These are phyloP conservation scores for Pasiphila rectangulata DNA, from an alignment of 2,888 invertebrate genomes.

Conservation along the genomic window DNA sequence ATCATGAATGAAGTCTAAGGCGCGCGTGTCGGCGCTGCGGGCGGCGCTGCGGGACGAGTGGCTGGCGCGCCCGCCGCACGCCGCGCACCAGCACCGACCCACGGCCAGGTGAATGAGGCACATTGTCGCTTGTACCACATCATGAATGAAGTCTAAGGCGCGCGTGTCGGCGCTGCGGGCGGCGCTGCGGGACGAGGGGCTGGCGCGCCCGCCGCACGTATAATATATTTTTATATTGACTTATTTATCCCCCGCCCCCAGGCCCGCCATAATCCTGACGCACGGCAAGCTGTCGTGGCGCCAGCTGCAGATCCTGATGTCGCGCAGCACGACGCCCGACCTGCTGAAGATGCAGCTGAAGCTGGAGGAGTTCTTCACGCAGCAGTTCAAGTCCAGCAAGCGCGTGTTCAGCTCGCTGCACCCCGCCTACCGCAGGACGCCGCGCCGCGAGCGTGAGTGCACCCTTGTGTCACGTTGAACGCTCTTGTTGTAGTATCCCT, in stretches of 20 bases:
- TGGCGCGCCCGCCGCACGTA: slow-evolving; percentile 34
- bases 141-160: no score
- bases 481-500: no score
- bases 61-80: slow-evolving; percentile 55
- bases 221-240: no score
- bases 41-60: slow-evolving; percentile 93
- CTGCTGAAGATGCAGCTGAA: slow-evolving; percentile 98
- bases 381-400: slow-evolving; percentile 97
- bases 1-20: no score
- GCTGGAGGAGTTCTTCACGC: slow-evolving; percentile 98
- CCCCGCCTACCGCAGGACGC: slow-evolving; percentile 54
- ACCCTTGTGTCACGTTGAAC: no score
- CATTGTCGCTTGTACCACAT: slow-evolving; percentile 89
- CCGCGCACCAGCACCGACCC: slow-evolving; percentile 33
- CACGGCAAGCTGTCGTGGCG: slow-evolving; percentile 97
- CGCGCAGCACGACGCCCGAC: slow-evolving; percentile 97
- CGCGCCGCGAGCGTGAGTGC: slow-evolving; percentile 57
- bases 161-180: slow-evolving; percentile 91
- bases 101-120: slow-evolving; percentile 33
- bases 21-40: slow-evolving; percentile 90
- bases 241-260: no score
- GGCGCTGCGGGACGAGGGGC: slow-evolving; percentile 92
- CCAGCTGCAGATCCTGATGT: slow-evolving; percentile 96
- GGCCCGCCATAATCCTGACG: slow-evolving; percentile 94
- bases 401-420: slow-evolving; percentile 89